Evolutionary conservation across 37 sponge, comb jelly and placozoan genomes (phyloP).

Genomic region (Oscarella lobularis): DNA sequence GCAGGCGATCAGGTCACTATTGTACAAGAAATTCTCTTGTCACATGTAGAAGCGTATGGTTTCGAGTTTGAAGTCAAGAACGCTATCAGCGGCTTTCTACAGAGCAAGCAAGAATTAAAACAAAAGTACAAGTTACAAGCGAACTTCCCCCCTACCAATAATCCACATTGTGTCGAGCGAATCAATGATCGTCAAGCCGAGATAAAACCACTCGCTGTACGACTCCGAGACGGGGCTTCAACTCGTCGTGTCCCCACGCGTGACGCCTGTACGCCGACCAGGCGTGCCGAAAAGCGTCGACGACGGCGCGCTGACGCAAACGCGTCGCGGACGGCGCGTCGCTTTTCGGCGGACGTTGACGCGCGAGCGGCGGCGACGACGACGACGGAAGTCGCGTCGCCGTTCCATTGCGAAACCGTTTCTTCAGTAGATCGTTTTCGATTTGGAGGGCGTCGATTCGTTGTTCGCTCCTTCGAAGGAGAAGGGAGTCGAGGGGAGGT

Average conservation of each 20-base stretch:
- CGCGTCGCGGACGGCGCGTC: neutral
- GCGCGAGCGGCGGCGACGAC: neutral
- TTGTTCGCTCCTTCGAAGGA: neutral
- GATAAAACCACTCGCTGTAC: constrained; percentile 68
- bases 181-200: constrained; percentile 88
- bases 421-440: neutral
- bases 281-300: constrained; percentile 71
- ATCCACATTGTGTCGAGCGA: constrained; percentile 93
- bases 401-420: too few species aligned
- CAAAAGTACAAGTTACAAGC: too few species aligned
- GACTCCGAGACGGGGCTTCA: constrained; percentile 58
- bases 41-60: neutral
- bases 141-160: constrained; percentile 74
- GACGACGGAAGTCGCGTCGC: neutral
- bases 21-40: neutral
- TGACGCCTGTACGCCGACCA: constrained; percentile 81
- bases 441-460: neutral
- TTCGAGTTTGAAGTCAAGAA: too few species aligned
- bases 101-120: too few species aligned
- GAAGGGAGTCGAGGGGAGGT: neutral
- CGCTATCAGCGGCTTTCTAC: too few species aligned
- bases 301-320: constrained; percentile 43
- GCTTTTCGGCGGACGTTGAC: neutral
- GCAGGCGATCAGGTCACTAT: constrained; percentile 64
- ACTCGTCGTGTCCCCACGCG: constrained; percentile 89